phyloP scores from a whole-genome alignment of 1,140 invertebrate genomes.

The Diorhabda sublineata region DNA sequence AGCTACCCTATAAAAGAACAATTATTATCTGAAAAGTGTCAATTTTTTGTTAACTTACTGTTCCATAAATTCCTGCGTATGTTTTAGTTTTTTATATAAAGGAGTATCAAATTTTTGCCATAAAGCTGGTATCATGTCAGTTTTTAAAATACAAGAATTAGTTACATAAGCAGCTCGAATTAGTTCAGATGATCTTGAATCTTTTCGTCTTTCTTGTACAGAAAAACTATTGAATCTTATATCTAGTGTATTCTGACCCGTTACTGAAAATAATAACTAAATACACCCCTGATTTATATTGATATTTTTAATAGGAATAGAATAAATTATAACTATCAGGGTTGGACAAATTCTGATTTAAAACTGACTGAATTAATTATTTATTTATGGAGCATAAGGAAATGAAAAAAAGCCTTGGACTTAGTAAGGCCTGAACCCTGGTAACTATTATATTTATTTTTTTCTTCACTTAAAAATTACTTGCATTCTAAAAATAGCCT shows the following conservation, averaged over 20 bases:
- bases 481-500: constrained; percentile 76
- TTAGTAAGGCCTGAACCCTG: too few species aligned
- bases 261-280: constrained; percentile 56
- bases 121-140: constrained; percentile 71
- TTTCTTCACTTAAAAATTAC: constrained; percentile 25
- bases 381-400: too few species aligned
- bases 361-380: too few species aligned
- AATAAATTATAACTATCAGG: too few species aligned
- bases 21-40: not conserved
- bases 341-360: too few species aligned
- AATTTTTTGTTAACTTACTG: constrained; percentile 52
- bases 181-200: constrained; percentile 63
- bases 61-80: constrained; percentile 71
- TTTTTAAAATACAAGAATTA: constrained; percentile 65
- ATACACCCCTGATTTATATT: too few species aligned
- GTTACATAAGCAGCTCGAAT: constrained; percentile 68
- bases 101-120: constrained; percentile 72
- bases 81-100: constrained; percentile 64
- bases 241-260: constrained; percentile 65
- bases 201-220: constrained; percentile 50
- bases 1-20: constrained; percentile 55
- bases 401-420: too few species aligned
- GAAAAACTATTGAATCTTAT: constrained; percentile 62
- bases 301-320: too few species aligned
- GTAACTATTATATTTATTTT: too few species aligned